Conservation (phyloP, 2,888 invertebrate genomes). For the Trichopria drosophilae region DNA sequence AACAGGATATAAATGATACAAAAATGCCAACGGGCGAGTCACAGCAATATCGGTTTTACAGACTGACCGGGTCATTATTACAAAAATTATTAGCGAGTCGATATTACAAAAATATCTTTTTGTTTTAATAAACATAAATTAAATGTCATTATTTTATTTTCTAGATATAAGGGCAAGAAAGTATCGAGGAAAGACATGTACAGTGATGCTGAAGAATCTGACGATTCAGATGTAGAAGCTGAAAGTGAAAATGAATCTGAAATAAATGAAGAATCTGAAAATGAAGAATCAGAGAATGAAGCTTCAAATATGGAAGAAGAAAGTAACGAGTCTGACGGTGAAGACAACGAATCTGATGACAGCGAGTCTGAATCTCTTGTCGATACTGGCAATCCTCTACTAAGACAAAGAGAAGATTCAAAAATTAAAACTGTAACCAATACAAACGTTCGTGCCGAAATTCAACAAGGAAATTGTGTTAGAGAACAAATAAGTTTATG, state of each 20-base stretch:
- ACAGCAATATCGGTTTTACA: no score
- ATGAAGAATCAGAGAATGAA: conserved; percentile 36
- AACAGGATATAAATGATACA: no score
- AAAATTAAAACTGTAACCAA: conserved; percentile 65
- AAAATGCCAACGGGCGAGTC: no score
- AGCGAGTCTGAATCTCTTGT: conserved; percentile 46
- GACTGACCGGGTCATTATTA: no score
- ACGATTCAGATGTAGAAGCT: conserved; percentile 40
- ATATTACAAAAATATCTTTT: no score
- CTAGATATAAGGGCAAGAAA: conserved; percentile 72
- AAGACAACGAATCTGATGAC: conserved; percentile 45
- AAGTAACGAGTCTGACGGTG: conserved; percentile 28
- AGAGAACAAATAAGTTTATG: conserved; percentile 75
- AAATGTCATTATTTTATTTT: conserved; percentile 16
- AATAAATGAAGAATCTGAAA: conserved; percentile 44
- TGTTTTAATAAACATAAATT: no score
- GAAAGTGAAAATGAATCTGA: conserved; percentile 48
- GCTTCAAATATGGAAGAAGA: conserved; percentile 29
- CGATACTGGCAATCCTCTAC: conserved; percentile 56
- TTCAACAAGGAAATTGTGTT: conserved; percentile 70
- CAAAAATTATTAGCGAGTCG: no score
- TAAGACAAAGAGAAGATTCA: conserved; percentile 47
- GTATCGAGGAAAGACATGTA: conserved; percentile 63
- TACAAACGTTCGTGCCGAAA: conserved; percentile 62
- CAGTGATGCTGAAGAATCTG: conserved; percentile 29